A percentile compares a stretch with the other conserved stretches of the same genome.
phyloP scores from a whole-genome alignment of 2,888 invertebrate genomes.

The Tetragnatha montana region DNA sequence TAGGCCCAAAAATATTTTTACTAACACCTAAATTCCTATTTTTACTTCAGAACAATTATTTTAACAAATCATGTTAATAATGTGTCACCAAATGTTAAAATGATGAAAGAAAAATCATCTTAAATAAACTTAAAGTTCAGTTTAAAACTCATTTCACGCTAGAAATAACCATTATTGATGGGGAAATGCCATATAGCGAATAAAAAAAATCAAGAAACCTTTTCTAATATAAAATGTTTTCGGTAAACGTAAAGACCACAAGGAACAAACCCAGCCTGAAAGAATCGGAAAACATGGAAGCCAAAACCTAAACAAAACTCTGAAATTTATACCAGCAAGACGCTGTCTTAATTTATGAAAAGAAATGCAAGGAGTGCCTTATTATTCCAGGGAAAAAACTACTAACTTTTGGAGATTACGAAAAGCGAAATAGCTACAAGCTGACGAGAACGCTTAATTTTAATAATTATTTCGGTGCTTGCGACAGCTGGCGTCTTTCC shows the following conservation, averaged over 20 bases:
- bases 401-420: slow-evolving; percentile 1
- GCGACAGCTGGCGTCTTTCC: slow-evolving; percentile 50
- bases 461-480: slow-evolving; percentile 55
- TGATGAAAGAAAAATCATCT: too few species aligned
- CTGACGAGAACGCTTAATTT: slow-evolving; percentile 59
- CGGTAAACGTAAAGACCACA: background rate
- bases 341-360: slow-evolving; percentile 3
- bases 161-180: background rate
- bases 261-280: background rate
- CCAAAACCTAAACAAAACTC: background rate
- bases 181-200: background rate
- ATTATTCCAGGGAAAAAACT: slow-evolving; percentile 13
- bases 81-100: too few species aligned
- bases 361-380: slow-evolving; percentile 20
- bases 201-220: background rate
- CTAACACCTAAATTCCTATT: too few species aligned
- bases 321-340: background rate
- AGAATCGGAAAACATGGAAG: background rate
- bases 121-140: too few species aligned
- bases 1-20: too few species aligned
- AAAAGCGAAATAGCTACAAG: slow-evolving; percentile 45
- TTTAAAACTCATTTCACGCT: background rate
- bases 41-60: too few species aligned
- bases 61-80: too few species aligned
- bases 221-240: background rate